phyloP scores from a whole-genome alignment of 2,113 vertebrate genomes.

The Plectropomus leopardus region DNA sequence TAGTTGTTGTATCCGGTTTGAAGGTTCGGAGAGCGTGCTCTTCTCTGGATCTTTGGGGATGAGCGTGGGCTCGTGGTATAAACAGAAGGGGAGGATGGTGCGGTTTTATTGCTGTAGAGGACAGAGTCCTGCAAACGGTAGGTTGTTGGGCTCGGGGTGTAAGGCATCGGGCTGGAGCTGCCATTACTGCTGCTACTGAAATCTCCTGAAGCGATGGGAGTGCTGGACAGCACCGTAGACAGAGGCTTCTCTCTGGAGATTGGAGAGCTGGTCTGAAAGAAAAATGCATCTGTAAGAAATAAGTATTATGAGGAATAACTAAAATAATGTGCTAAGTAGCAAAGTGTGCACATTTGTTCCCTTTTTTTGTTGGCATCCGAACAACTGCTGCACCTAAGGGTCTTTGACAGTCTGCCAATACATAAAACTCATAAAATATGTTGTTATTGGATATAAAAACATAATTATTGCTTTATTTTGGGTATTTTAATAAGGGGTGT shows the following conservation, averaged over 20 bases:
- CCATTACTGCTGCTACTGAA: constrained; percentile 16
- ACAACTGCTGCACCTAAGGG: neutral
- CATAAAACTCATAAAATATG: neutral
- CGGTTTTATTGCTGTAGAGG: constrained; percentile 32
- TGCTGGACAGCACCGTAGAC: neutral
- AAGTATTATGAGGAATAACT: neutral
- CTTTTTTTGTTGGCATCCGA: neutral
- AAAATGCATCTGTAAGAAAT: neutral
- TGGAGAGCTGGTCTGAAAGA: constrained; percentile 29
- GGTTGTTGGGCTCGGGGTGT: constrained; percentile 16
- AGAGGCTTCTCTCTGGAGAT: constrained; percentile 5
- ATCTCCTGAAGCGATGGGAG: neutral
- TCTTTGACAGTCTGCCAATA: neutral
- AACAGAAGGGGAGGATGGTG: neutral
- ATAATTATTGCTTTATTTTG: neutral
- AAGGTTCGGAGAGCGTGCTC: neutral
- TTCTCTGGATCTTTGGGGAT: constrained; percentile 30
- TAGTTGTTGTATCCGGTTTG: constrained; percentile 32
- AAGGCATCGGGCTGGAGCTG: constrained; percentile 25
- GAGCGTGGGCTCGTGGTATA: constrained; percentile 35
- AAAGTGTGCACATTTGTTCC: neutral
- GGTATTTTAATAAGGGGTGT: neutral
- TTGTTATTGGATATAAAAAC: neutral
- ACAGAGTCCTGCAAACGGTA: constrained; percentile 33
- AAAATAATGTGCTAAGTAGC: neutral